These are phyloP conservation scores for Temnothorax ravouxi DNA, from an alignment of 2,888 invertebrate species.

Conservation along the genomic window DNA sequence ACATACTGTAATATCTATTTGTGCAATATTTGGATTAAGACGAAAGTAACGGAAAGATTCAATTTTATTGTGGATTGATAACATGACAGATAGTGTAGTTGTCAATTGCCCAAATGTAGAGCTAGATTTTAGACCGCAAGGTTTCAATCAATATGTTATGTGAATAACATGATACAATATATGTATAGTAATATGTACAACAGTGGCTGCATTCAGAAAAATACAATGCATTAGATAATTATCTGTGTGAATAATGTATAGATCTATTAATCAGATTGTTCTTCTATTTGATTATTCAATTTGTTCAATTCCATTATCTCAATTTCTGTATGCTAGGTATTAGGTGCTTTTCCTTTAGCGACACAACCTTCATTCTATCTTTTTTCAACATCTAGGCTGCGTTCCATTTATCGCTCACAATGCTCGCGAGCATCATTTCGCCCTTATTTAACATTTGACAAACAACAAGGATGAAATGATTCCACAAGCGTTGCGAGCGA, in stretches of 20 bases:
- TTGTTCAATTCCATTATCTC: background rate
- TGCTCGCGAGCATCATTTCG: too few species aligned
- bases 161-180: background rate
- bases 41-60: background rate
- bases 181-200: background rate
- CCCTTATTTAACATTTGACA: too few species aligned
- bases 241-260: background rate
- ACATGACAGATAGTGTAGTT: background rate
- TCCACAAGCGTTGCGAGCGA: too few species aligned
- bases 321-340: background rate
- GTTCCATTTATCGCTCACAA: too few species aligned
- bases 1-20: background rate
- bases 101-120: background rate
- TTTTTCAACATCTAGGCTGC: too few species aligned
- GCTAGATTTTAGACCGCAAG: background rate
- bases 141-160: background rate
- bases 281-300: background rate
- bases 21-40: background rate
- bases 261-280: background rate
- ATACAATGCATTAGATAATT: background rate
- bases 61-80: slow-evolving; percentile 10
- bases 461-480: too few species aligned
- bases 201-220: background rate
- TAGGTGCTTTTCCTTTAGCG: too few species aligned
- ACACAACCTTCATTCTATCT: too few species aligned